phyloP scores from a whole-genome alignment of 2,797 vertebrate genomes.

The Neosilurus hyrtlii region DNA sequence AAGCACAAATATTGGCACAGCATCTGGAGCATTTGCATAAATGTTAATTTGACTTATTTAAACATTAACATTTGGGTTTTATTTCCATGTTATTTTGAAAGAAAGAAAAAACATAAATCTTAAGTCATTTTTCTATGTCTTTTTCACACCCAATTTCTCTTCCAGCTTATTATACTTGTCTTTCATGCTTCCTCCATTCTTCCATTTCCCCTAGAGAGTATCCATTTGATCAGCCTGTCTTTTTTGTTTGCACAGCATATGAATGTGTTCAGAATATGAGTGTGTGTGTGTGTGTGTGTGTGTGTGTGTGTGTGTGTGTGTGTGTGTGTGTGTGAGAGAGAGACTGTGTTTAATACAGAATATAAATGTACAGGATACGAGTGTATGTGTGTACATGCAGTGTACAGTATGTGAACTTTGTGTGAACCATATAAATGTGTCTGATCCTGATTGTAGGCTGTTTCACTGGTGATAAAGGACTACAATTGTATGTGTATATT shows the following conservation, averaged over 20 bases:
- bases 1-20: constrained; percentile 47
- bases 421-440: constrained; percentile 17
- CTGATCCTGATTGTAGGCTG: neutral
- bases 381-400: constrained; percentile 17
- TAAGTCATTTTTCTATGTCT: constrained; percentile 18
- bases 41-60: constrained; percentile 55
- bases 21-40: constrained; percentile 48
- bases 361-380: no score
- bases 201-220: constrained; percentile 31
- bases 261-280: constrained; percentile 29
- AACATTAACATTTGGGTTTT: constrained; percentile 45
- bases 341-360: neutral
- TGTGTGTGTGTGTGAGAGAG: no score
- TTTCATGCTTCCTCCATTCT: constrained; percentile 30
- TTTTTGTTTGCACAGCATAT: constrained; percentile 39
- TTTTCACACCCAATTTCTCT: constrained; percentile 38
- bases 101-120: constrained; percentile 18
- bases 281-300: constrained; percentile 28
- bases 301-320: constrained; percentile 11
- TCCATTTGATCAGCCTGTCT: constrained; percentile 40
- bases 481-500: constrained; percentile 21
- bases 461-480: constrained; percentile 23
- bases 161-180: constrained; percentile 34
- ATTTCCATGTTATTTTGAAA: constrained; percentile 31
- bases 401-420: constrained; percentile 24